Conservation (phyloP, 2,113 vertebrate species). For the Astatotilapia flaviijosephi region DNA sequence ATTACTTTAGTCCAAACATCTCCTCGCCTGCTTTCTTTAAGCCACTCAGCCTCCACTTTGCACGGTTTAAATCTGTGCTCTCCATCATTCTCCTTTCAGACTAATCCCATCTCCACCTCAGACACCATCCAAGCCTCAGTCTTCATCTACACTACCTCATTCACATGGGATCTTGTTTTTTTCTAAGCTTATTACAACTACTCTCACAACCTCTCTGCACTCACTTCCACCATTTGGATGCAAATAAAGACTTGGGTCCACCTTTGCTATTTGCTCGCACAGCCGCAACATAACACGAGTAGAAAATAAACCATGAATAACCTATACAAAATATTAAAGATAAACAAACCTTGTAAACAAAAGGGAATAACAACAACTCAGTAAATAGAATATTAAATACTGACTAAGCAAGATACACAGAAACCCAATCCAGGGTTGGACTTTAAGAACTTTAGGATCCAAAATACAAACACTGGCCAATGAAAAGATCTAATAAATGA, state of each 20-base stretch:
- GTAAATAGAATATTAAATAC: not conserved
- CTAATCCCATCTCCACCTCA: not conserved
- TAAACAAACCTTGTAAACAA: not conserved
- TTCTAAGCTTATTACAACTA: not conserved
- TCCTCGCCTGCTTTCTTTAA: not conserved
- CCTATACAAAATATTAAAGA: not conserved
- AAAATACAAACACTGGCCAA: not conserved
- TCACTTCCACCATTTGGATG: not conserved
- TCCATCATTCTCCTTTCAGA: not conserved
- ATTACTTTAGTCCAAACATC: not conserved
- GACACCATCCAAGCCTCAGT: not conserved
- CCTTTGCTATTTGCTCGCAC: not conserved
- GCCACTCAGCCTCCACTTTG: not conserved
- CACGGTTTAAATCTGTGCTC: not conserved
- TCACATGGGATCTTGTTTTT: not conserved
- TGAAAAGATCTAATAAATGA: not conserved
- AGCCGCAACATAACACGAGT: accelerated
- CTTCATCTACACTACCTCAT: not conserved
- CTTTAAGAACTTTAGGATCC: not conserved
- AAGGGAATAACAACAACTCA: not conserved
- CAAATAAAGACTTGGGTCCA: not conserved
- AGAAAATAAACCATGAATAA: not conserved
- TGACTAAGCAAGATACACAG: not conserved
- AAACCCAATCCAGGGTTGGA: not conserved
- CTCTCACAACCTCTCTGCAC: not conserved